A percentile compares a stretch with the other conserved stretches of the same genome.
Conservation (phyloP, 2,797 vertebrate genomes). For the Trematomus bernacchii region DNA sequence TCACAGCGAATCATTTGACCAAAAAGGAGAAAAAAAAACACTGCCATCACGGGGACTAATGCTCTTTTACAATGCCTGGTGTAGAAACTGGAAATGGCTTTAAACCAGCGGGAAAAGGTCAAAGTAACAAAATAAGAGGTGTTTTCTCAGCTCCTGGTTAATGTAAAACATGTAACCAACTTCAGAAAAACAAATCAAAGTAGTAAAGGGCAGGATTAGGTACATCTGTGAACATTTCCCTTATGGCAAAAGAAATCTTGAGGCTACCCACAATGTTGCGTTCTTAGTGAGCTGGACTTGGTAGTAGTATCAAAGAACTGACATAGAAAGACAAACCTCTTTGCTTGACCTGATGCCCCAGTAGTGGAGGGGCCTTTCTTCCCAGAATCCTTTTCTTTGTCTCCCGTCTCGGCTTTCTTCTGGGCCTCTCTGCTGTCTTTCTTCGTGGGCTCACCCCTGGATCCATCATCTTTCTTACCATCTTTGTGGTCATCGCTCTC, state of each 20-base stretch:
- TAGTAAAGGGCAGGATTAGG: constrained; percentile 93
- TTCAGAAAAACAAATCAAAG: constrained; percentile 87
- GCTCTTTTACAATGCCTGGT: constrained; percentile 90
- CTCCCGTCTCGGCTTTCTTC: constrained; percentile 98
- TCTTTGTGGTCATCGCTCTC: constrained; percentile 93
- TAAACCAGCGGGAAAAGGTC: constrained; percentile 90
- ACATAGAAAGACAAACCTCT: constrained; percentile 99
- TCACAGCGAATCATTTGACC: constrained; percentile 94
- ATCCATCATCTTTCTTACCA: constrained; percentile 96
- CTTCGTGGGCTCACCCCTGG: constrained; percentile 93
- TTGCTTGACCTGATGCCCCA: constrained; percentile 99
- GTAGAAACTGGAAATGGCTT: constrained; percentile 87
- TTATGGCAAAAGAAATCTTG: constrained; percentile 91
- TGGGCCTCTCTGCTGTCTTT: constrained; percentile 96
- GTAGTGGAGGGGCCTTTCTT: constrained; percentile 99
- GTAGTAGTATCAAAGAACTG: constrained; percentile 99
- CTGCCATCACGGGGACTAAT: constrained; percentile 93
- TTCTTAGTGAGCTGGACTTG: constrained; percentile 98
- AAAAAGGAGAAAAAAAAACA: constrained; percentile 79
- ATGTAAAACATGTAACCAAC: constrained; percentile 89
- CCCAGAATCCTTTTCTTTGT: constrained; percentile 99
- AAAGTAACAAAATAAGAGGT: constrained; percentile 92
- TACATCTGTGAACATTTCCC: constrained; percentile 90
- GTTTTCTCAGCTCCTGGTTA: constrained; percentile 82
- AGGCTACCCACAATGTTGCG: constrained; percentile 99